These are phyloP conservation scores for Linurgus olivaceus DNA, from an alignment of 2,797 vertebrate genomes.

Conservation along the genomic window DNA sequence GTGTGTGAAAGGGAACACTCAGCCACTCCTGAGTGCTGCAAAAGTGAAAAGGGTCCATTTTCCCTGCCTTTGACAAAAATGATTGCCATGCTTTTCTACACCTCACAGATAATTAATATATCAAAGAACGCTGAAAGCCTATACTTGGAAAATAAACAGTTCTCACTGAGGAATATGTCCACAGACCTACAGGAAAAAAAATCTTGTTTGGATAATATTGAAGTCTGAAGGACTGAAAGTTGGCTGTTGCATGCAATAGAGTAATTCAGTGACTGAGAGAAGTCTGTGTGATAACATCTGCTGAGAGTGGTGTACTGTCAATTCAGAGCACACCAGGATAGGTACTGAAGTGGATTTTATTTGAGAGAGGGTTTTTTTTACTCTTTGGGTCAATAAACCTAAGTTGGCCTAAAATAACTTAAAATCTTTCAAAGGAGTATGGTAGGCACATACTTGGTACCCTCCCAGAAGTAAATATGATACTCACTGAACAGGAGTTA, in stretches of 20 bases:
- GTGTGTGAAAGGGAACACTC: constrained; percentile 23
- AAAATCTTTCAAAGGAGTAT: not conserved
- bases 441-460: not conserved
- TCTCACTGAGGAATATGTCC: not conserved
- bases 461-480: not conserved
- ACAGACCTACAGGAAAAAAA: not conserved
- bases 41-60: not conserved
- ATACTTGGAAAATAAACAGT: not conserved
- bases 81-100: not conserved
- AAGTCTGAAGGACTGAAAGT: not conserved
- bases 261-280: not conserved
- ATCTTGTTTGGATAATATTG: not conserved
- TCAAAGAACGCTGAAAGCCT: not conserved
- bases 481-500: not conserved
- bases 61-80: not conserved
- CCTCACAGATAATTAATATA: not conserved
- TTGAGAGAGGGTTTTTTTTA: fast-evolving
- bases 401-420: not conserved
- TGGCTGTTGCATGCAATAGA: not conserved
- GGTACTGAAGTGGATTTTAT: not conserved
- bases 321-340: not conserved
- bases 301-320: not conserved
- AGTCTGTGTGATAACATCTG: not conserved
- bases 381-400: not conserved
- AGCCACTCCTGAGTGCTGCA: not conserved